Evolutionary conservation across 2,113 vertebrate genomes (phyloP).

Genomic region (Entomyzon cyanotis): DNA sequence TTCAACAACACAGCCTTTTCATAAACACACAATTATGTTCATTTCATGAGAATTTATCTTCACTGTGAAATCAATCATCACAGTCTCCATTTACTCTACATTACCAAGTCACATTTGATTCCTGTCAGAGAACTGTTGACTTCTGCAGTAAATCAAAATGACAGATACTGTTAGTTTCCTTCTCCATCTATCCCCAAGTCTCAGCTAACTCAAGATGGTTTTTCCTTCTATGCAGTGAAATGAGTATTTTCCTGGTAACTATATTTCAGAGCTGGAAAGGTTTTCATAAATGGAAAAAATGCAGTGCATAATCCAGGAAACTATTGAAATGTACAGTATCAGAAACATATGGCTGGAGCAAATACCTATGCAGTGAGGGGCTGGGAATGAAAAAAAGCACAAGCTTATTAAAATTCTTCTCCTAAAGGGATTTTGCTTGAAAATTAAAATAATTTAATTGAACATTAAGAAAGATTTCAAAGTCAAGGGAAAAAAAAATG

Average conservation of each 20-base stretch:
- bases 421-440: background rate
- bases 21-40: conserved; percentile 49
- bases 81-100: conserved; percentile 59
- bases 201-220: conserved; percentile 25
- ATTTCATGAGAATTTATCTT: conserved; percentile 73
- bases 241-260: conserved; percentile 53
- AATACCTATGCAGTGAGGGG: conserved; percentile 53
- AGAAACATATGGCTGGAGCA: conserved; percentile 65
- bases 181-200: background rate
- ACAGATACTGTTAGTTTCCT: conserved; percentile 33
- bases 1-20: conserved; percentile 58
- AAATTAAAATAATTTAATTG: conserved; percentile 10
- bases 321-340: conserved; percentile 60
- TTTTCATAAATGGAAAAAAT: conserved; percentile 52
- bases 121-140: conserved; percentile 49
- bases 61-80: conserved; percentile 73
- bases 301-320: conserved; percentile 64
- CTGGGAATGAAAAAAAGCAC: conserved; percentile 33
- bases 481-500: background rate
- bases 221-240: conserved; percentile 18
- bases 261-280: conserved; percentile 58
- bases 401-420: background rate
- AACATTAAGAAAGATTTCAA: background rate
- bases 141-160: conserved; percentile 65
- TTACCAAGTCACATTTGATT: conserved; percentile 67